phyloP scores from a whole-genome alignment of 1,140 invertebrate genomes.

The Zaprionus kolodkinae region DNA sequence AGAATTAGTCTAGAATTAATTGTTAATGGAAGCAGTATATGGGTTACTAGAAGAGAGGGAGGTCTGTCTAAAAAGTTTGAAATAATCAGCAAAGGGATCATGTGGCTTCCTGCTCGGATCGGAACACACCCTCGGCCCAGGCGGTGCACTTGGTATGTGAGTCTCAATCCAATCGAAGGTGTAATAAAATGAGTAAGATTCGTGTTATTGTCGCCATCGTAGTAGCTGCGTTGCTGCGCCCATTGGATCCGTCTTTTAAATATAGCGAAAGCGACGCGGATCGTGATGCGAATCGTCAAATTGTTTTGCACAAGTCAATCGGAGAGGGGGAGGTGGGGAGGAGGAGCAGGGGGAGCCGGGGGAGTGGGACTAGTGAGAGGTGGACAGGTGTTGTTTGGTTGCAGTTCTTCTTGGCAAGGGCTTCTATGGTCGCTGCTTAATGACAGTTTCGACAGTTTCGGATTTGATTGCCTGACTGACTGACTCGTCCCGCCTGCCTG shows the following conservation, averaged over 20 bases:
- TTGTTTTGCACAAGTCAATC: conserved; percentile 31
- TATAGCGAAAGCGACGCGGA: conserved; percentile 66
- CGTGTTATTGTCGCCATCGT: conserved; percentile 35
- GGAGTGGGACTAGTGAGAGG: background rate
- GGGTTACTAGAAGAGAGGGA: too few species aligned
- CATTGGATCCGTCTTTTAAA: conserved; percentile 45
- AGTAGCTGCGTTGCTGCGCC: background rate
- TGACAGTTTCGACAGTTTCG: conserved; percentile 77
- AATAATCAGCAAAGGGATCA: too few species aligned
- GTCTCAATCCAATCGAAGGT: conserved; percentile 36
- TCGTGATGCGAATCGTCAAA: conserved; percentile 64
- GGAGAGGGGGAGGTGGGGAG: background rate
- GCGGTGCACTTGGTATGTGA: conserved; percentile 50
- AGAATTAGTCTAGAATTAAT: too few species aligned
- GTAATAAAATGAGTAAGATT: conserved; percentile 66
- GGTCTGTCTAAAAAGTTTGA: too few species aligned
- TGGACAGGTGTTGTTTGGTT: conserved; percentile 6
- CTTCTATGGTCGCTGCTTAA: conserved; percentile 60
- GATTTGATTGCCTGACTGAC: conserved; percentile 67
- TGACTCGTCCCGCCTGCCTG: too few species aligned
- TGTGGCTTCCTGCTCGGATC: background rate
- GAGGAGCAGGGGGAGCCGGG: conserved; percentile 34
- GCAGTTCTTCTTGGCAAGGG: conserved; percentile 69
- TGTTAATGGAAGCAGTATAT: too few species aligned
- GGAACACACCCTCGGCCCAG: background rate